These are phyloP conservation scores for Teleogryllus occipitalis DNA, from an alignment of 1,140 invertebrate genomes.

Conservation along the genomic window DNA sequence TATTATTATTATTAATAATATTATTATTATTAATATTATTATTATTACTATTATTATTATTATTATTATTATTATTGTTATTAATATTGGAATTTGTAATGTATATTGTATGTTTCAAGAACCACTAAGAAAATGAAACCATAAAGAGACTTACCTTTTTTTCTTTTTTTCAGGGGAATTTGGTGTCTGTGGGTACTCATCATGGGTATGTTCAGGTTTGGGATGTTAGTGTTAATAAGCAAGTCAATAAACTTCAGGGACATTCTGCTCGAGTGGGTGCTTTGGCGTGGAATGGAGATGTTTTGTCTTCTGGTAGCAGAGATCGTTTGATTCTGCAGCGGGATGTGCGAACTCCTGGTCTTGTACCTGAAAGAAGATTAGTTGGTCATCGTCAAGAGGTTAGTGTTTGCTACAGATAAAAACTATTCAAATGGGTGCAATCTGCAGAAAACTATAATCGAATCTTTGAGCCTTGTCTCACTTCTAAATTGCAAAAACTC, in stretches of 20 bases:
- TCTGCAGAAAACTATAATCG: too few relatives aligned
- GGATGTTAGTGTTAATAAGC: constrained; percentile 93
- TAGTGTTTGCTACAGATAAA: neutral
- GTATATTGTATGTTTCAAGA: too few relatives aligned
- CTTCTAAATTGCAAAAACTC: too few relatives aligned
- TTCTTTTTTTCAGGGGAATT: constrained; percentile 57
- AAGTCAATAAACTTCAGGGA: constrained; percentile 83
- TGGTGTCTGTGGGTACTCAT: constrained; percentile 96
- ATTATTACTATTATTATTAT: too few relatives aligned
- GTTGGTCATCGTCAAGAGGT: constrained; percentile 95
- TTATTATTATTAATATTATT: too few relatives aligned
- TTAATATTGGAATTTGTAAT: too few relatives aligned
- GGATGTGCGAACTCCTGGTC: constrained; percentile 80
- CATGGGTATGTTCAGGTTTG: constrained; percentile 95
- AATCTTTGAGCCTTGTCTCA: too few relatives aligned
- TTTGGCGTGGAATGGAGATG: constrained; percentile 96
- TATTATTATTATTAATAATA: too few relatives aligned
- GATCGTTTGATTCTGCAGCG: constrained; percentile 91
- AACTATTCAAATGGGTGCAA: too few relatives aligned
- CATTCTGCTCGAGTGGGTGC: constrained; percentile 91
- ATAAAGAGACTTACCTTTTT: neutral
- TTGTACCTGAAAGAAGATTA: constrained; percentile 64
- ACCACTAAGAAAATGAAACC: too few relatives aligned
- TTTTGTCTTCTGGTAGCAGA: constrained; percentile 90
- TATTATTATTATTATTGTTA: too few relatives aligned